These are phyloP conservation scores for Protobothrops flavoviridis DNA, from an alignment of 2,113 vertebrate genomes.

Conservation along the genomic window DNA sequence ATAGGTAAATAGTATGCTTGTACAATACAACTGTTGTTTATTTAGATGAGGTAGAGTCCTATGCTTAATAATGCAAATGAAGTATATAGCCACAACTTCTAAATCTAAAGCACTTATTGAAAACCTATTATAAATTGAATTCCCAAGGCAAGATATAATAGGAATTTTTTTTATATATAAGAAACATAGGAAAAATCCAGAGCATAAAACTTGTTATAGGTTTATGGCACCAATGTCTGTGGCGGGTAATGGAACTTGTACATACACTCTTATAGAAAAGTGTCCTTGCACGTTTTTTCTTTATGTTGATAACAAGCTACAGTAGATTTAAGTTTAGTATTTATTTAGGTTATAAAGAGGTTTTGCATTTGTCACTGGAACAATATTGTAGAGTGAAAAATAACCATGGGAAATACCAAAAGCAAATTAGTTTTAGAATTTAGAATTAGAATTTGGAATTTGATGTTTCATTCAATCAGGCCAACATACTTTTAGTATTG, in stretches of 20 bases:
- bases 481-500: not conserved
- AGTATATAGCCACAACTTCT: conserved; percentile 56
- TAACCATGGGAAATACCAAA: conserved; percentile 42
- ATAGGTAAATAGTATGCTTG: conserved; percentile 2
- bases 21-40: conserved; percentile 21
- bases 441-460: conserved; percentile 15
- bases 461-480: not conserved
- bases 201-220: conserved; percentile 70
- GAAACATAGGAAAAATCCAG: conserved; percentile 75
- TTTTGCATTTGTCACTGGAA: conserved; percentile 75
- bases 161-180: conserved; percentile 63
- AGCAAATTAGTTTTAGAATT: conserved; percentile 47
- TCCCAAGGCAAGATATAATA: conserved; percentile 67
- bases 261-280: conserved; percentile 70
- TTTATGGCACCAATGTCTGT: conserved; percentile 75
- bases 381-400: conserved; percentile 45
- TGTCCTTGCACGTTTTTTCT: conserved; percentile 78
- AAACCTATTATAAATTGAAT: conserved; percentile 71
- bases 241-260: conserved; percentile 76
- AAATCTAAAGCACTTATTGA: conserved; percentile 64
- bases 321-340: conserved; percentile 92
- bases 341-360: conserved; percentile 87
- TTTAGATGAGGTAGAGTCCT: conserved; percentile 12
- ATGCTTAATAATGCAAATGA: conserved; percentile 39
- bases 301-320: conserved; percentile 86